Conservation (phyloP, 23 tunicate genomes). For the Styela clava region DNA sequence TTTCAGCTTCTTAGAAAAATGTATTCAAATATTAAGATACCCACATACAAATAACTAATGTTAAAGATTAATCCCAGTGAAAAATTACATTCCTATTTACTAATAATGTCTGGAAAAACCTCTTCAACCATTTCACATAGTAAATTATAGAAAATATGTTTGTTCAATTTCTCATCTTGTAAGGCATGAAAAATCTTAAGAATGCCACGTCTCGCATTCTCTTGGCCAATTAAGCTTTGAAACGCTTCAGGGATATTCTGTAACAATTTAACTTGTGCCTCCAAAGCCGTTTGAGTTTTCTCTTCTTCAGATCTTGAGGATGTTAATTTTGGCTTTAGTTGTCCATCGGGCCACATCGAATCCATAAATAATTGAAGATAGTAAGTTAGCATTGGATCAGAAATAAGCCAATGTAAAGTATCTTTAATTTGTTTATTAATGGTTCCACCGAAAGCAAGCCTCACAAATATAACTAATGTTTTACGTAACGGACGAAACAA, state of each 20-base stretch:
- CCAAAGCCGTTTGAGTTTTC: conserved; percentile 64
- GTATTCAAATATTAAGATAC: too few species aligned
- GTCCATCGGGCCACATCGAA: conserved; percentile 92
- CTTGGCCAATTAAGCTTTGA: conserved; percentile 74
- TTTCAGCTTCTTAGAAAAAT: too few species aligned
- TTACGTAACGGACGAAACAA: conserved; percentile 74
- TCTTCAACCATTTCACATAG: conserved; percentile 72
- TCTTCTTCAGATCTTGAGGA: conserved; percentile 37
- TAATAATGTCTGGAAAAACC: conserved; percentile 64
- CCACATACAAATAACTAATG: too few species aligned
- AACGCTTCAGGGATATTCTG: conserved; percentile 84
- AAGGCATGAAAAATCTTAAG: conserved; percentile 67
- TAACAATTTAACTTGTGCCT: conserved; percentile 54
- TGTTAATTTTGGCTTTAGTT: conserved; percentile 25
- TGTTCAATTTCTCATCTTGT: conserved; percentile 75
- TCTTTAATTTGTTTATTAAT: conserved; percentile 90
- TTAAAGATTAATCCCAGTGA: too few species aligned
- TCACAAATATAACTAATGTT: conserved; percentile 70
- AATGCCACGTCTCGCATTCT: conserved; percentile 65
- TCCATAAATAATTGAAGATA: conserved; percentile 75
- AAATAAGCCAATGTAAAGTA: conserved; percentile 75
- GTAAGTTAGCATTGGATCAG: conserved; percentile 72
- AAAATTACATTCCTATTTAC: too few species aligned
- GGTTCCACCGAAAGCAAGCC: conserved; percentile 91
- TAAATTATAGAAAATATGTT: conserved; percentile 76